phyloP scores from a whole-genome alignment of 2,888 invertebrate species.

The Pteria penguin region DNA sequence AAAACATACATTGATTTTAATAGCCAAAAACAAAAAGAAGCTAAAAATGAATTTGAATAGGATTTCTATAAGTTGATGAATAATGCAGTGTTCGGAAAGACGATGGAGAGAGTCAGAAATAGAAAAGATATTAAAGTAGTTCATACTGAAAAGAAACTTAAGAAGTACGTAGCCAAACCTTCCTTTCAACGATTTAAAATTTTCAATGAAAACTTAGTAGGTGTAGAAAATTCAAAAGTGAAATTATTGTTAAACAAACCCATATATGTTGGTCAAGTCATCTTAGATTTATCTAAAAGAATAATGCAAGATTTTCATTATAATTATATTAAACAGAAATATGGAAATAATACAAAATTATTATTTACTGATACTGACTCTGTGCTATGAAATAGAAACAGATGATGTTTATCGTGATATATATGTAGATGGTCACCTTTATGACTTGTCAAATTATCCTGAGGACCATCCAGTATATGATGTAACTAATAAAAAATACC shows the following conservation, averaged over 20 bases:
- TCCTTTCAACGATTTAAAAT: conserved; percentile 13
- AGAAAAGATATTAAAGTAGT: background rate
- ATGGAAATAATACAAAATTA: conserved; percentile 21
- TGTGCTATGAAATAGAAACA: conserved; percentile 65
- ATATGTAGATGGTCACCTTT: background rate
- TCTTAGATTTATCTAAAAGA: background rate
- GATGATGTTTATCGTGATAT: conserved; percentile 75
- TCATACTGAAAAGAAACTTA: background rate
- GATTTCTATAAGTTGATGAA: conserved; percentile 40
- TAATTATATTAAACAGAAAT: background rate
- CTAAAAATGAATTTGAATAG: conserved; percentile 62
- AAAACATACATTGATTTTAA: conserved; percentile 13
- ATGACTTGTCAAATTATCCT: background rate
- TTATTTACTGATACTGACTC: conserved; percentile 64
- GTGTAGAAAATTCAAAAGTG: background rate
- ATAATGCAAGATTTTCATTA: conserved; percentile 19
- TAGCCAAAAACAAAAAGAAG: background rate
- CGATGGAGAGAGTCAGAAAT: conserved; percentile 11
- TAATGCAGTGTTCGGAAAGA: conserved; percentile 21
- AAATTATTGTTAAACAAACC: conserved; percentile 11
- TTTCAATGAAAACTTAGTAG: conserved; percentile 11
- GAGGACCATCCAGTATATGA: background rate
- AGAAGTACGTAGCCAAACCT: conserved; percentile 4
- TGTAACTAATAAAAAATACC: too few relatives aligned
- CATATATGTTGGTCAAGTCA: background rate